Percentiles rank a stretch among this genome's conserved stretches.
These are phyloP conservation scores for Hemitrygon akajei DNA, from an alignment of 2,797 vertebrate genomes.

Conservation along the genomic window DNA sequence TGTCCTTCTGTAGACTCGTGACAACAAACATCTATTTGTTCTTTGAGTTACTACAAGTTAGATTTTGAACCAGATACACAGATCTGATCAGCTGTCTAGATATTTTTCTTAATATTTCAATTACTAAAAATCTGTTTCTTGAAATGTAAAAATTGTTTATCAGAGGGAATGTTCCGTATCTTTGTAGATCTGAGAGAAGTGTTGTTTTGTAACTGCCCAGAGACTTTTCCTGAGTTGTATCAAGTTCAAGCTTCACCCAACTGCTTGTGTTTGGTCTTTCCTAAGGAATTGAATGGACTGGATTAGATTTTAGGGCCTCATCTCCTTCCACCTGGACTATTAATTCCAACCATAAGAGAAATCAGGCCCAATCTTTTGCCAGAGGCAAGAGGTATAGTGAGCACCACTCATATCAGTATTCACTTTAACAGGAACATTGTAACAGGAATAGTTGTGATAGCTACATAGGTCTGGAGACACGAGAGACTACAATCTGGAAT, in stretches of 20 bases:
- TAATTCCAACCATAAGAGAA: not conserved
- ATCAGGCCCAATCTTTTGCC: not conserved
- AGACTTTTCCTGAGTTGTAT: not conserved
- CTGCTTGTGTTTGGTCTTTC: not conserved
- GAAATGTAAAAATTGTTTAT: not conserved
- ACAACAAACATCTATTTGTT: not conserved
- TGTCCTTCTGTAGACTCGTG: not conserved
- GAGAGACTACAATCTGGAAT: too few species aligned
- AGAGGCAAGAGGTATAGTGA: too few species aligned
- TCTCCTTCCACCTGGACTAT: not conserved
- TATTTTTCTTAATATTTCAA: not conserved
- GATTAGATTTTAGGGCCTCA: not conserved
- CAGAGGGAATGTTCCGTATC: not conserved
- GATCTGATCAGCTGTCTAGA: not conserved
- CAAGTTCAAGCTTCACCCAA: not conserved
- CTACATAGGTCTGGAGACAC: too few species aligned
- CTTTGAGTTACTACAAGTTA: not conserved
- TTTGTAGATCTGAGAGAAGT: not conserved
- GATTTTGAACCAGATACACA: not conserved
- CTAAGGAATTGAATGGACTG: not conserved
- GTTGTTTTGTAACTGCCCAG: not conserved
- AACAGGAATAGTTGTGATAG: not conserved
- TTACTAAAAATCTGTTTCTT: not conserved
- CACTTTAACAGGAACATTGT: not conserved
- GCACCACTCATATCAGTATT: not conserved